These are phyloP conservation scores for Ginglymostoma cirratum DNA, from an alignment of 2,113 vertebrate genomes.

Conservation along the genomic window DNA sequence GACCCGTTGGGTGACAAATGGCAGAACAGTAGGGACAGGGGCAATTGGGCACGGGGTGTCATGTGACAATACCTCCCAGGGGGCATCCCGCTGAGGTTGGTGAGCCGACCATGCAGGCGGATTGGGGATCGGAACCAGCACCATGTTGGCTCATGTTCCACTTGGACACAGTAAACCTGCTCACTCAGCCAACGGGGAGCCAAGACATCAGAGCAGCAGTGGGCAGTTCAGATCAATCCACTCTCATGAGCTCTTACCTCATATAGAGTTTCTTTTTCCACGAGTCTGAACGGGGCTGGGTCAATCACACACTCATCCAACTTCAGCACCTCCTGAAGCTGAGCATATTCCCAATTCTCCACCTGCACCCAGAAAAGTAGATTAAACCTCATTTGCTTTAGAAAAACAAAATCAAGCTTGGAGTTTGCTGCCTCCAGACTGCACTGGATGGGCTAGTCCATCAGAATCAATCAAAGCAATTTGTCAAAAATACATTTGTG, in stretches of 20 bases:
- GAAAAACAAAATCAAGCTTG: background rate
- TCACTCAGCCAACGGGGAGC: background rate
- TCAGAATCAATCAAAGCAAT: background rate
- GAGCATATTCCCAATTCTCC: constrained; percentile 42
- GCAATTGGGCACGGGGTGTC: background rate
- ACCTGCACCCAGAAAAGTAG: constrained; percentile 34
- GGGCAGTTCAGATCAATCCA: background rate
- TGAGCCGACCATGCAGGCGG: background rate
- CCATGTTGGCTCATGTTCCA: background rate
- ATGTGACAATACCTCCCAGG: background rate
- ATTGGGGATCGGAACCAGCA: background rate
- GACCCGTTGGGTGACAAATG: background rate
- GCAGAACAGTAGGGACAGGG: background rate
- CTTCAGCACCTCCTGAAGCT: constrained; percentile 37
- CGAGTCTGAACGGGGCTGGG: constrained; percentile 42
- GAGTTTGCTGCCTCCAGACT: background rate
- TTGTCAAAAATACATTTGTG: background rate
- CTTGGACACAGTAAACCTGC: background rate
- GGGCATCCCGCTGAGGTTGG: background rate
- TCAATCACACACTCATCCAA: constrained; percentile 22
- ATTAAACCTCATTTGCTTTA: background rate
- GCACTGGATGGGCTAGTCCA: background rate
- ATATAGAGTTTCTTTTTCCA: constrained; percentile 42
- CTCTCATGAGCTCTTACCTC: constrained; percentile 34
- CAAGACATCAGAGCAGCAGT: background rate